Base-by-base conservation (phyloP, 2,888 invertebrate genomes). In the Cataglyphis albicans region DNA sequence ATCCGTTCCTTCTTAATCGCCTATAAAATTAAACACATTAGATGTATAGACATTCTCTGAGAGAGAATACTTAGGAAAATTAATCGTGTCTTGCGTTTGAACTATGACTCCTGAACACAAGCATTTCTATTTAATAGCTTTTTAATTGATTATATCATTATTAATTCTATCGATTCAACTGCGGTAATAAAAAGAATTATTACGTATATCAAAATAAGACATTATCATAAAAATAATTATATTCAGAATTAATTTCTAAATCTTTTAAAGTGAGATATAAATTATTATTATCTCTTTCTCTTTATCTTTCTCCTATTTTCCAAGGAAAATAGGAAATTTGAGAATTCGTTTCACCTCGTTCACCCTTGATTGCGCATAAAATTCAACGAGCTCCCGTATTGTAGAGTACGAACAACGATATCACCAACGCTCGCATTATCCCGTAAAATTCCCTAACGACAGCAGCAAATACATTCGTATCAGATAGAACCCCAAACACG, bases 371-470 rank as follows among this genome's bases (percentile, higher is more conserved):
- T 15, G 59, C 32, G 57, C 59, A 70, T 80, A 18, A 70, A 70
- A 70, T 44, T 25, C 25, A 80, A 70, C 59, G 59, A 61, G 59
- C 41, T 29, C 5, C 12, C 21, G n/a, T 9, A 52, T 21, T 18
- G 57, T n/a, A n/a, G 21, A 41, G 29, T 10, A 32, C 15, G 70
- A 59, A 41, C 59, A 80, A 80, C 78, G 70, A 68, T 70, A 80
- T 80, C 70, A 70, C 70, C 29, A 21, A 15, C 59, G 68, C 25
- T 76, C 65, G 55, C n/a, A 35, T 44, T 59, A 59, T 9, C 70
- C 44, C 35, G n/a, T 61, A 80, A 80, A 80, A 80, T 80, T 70
- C 44, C 32, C 59, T 70, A 80, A 68, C 78, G 78, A 80, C 78
- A 80, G 32, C 70, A 1, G 78, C 32, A n/a, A 41, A 59, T 61